Evolutionary conservation across 2,113 vertebrate species (phyloP), one percentile per base, ranked within the genome.

Genomic region (Xerus inauris): DNA sequence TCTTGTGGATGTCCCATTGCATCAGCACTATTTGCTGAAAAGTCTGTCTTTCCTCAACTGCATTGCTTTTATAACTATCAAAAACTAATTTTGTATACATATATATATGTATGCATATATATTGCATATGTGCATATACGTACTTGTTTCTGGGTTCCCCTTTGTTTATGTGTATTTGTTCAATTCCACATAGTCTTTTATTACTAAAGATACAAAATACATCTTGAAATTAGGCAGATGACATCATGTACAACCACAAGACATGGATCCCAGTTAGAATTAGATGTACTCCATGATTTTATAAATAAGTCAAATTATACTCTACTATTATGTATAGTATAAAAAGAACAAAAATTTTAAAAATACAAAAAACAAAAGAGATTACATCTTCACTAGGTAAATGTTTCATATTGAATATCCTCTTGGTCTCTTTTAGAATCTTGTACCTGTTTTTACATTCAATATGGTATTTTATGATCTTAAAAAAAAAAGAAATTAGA

Each of bases 371-470:
- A 54, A 0, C 4, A 35, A 91, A 77, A 45, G 88, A 65, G 95
- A 91, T 85, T 72, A 30, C 12, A 86, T 94, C 10, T 45, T 92
- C 24, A 40, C 40, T 59, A 90, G 81, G 86, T 65, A 89, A 86
- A 72, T 80, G 26, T 91, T 96, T 93, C 67, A 75, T 64, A 47
- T 32, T 87, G 72, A 88, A 57, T 96, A 87, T 93, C 82, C 69
- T 77, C 77, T 67, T 81, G n/a, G 12, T 89, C 24, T 89, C 69
- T 88, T 75, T 94, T 38, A 91, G 51, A 96, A 64, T 95, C 19
- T 10, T 69, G 40, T 77, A 77, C 17, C 45, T 87, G 20, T 94
- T 76, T 13, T 89, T 89, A 38, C n/a, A 47, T 92, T 94, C 28
- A 94, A 26, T 20, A 85, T 9, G 77, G 30, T 85, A 72, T 79